Evolutionary conservation across 2,113 vertebrate genomes (phyloP).

Genomic region (Hydrolagus affinis): DNA sequence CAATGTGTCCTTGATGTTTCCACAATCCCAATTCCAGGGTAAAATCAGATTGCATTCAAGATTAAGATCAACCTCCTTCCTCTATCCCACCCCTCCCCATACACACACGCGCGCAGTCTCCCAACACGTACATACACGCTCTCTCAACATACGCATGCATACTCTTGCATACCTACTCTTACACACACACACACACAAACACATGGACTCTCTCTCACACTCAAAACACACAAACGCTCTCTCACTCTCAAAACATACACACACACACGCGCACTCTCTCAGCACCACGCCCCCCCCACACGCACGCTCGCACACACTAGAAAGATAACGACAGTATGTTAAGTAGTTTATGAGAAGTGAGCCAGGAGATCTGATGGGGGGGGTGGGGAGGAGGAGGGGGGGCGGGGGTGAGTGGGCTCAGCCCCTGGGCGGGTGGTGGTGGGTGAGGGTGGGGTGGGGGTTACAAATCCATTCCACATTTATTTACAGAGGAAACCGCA

Average conservation of each 20-base stretch:
- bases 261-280: neutral
- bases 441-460: no score
- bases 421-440: no score
- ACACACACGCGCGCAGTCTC: neutral
- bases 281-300: neutral
- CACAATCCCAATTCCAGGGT: no score
- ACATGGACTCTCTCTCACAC: neutral
- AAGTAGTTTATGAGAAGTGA: neutral
- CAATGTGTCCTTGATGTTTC: no score
- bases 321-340: no score
- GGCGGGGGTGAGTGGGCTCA: neutral
- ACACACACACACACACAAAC: neutral
- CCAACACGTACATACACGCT: neutral
- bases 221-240: neutral
- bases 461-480: no score
- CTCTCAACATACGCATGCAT: no score
- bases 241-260: neutral
- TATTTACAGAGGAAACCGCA: no score
- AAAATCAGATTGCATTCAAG: no score
- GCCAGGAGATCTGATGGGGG: fast-evolving
- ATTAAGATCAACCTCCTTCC: no score
- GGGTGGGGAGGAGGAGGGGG: neutral
- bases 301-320: neutral
- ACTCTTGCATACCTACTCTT: neutral
- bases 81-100: neutral